Base-by-base conservation (phyloP, 1,140 invertebrate species). In the Ridgeia piscesae region DNA sequence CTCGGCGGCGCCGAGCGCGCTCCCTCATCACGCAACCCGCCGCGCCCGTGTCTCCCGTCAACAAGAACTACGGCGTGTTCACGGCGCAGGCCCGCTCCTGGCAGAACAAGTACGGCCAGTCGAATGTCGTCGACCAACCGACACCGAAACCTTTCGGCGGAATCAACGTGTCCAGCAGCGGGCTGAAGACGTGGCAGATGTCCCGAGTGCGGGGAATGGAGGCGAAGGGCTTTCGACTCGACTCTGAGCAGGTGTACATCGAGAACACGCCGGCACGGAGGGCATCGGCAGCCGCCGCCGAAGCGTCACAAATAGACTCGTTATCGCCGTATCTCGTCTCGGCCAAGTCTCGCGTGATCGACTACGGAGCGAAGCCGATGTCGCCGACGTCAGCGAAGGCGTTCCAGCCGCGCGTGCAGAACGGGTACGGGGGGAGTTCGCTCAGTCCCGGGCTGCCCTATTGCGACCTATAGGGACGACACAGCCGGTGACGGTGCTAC, bases 141-240 rank as follows among this genome's bases (percentile, higher is more conserved):
- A 31, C 27, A 34, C 91, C 91, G 6, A 48, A 88, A 88, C 91
- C 91, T 34, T 92, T 92, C 58, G 92, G 91, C 8, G 92, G 91
- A n/a, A 77, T 58, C 31, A 31, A 17, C 58, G 33, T 93, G n/a
- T 35, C 91, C 33, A 34, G 91, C 31, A 93, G 48, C 34, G 92
- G 91, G 0, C 21, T 93, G 1, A 93, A 93, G 50, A 48, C 92
- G 34, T 93, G 92, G 91, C 92, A 93, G 48, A 21, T 93, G 33
- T 92, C 91, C 50, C 91, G 91, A n/a, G 89, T 93, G 77, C 92
- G 92, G n/a, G 88, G 48, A 27, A 35, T 93, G 27, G 92, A 93
- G 48, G 92, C 89, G 1, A 50, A 90, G 27, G 92, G 90, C 31
- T 50, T 92, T 34, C 33, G 92, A 35, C 27, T 42, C 33, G 34